Evolutionary conservation across 2,797 vertebrate species (phyloP).

Genomic region (Urocyon cinereoargenteus): DNA sequence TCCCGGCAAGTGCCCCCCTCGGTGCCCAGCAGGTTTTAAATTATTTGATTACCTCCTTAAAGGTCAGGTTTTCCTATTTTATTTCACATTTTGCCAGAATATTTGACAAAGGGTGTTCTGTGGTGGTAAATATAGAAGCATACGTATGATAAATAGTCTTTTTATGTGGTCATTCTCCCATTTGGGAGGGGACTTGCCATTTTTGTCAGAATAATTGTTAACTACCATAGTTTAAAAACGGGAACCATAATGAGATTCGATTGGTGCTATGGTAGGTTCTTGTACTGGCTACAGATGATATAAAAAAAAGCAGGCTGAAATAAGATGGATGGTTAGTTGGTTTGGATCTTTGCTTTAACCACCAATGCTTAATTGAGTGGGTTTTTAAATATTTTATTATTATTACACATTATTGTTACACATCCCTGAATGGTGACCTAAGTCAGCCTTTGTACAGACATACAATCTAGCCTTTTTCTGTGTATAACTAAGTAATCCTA

Average conservation of each 20-base stretch:
- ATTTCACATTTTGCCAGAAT: constrained; percentile 15
- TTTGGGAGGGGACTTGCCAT: neutral
- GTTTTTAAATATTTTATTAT: constrained; percentile 15
- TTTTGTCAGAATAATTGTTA: constrained; percentile 37
- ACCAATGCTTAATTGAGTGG: neutral
- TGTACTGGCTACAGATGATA: neutral
- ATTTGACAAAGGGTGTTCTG: neutral
- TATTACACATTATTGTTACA: neutral
- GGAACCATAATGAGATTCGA: neutral
- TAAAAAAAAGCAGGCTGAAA: neutral
- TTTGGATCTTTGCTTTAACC: neutral
- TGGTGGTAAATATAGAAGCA: neutral
- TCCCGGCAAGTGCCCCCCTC: too few relatives aligned
- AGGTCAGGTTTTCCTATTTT: neutral
- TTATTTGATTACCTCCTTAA: neutral
- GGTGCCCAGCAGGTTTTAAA: neutral
- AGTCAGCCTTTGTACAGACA: neutral
- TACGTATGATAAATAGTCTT: neutral
- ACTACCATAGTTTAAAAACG: constrained; percentile 43
- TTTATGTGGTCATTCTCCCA: neutral
- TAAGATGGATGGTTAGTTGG: neutral
- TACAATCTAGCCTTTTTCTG: constrained; percentile 31
- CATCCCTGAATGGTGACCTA: neutral
- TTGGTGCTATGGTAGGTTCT: neutral
- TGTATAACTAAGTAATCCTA: neutral